Evolutionary conservation across 1,140 invertebrate genomes (phyloP).

Genomic region (Hylaeus anthracinus): DNA sequence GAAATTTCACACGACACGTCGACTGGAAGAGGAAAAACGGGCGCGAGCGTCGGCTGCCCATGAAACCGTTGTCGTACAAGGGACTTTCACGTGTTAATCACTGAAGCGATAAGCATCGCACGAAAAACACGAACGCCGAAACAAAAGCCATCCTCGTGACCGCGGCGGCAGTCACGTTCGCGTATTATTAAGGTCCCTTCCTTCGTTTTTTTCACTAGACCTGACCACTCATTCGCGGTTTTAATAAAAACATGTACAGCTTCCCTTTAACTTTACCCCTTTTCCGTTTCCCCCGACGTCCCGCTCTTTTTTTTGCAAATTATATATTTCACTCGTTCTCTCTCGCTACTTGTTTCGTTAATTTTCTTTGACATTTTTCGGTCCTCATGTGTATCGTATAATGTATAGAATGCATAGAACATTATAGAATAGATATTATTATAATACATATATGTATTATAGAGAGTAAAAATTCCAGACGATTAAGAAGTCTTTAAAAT

Average conservation of each 20-base stretch:
- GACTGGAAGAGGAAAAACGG: not conserved
- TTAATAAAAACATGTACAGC: not conserved
- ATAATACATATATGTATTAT: no score
- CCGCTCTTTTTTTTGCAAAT: not conserved
- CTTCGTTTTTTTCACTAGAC: slow-evolving; percentile 7
- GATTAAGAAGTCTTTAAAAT: not conserved
- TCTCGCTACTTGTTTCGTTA: not conserved
- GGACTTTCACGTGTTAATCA: slow-evolving; percentile 37
- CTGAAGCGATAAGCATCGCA: slow-evolving; percentile 31
- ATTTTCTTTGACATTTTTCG: not conserved
- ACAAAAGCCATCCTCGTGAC: slow-evolving; percentile 36
- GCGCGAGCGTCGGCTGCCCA: not conserved
- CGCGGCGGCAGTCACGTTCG: slow-evolving; percentile 18
- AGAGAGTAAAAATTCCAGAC: no score
- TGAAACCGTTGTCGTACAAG: slow-evolving; percentile 17
- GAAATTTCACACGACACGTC: not conserved
- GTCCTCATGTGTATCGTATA: not conserved
- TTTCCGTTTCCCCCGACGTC: not conserved
- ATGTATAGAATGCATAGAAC: no score
- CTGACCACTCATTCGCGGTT: slow-evolving; percentile 3
- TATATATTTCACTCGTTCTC: not conserved
- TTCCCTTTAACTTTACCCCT: no score
- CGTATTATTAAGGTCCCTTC: slow-evolving; percentile 11
- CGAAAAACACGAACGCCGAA: slow-evolving; percentile 26
- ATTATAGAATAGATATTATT: no score